Evolutionary conservation across 2,888 invertebrate species (phyloP).

Genomic region (Geotrupes spiniger): DNA sequence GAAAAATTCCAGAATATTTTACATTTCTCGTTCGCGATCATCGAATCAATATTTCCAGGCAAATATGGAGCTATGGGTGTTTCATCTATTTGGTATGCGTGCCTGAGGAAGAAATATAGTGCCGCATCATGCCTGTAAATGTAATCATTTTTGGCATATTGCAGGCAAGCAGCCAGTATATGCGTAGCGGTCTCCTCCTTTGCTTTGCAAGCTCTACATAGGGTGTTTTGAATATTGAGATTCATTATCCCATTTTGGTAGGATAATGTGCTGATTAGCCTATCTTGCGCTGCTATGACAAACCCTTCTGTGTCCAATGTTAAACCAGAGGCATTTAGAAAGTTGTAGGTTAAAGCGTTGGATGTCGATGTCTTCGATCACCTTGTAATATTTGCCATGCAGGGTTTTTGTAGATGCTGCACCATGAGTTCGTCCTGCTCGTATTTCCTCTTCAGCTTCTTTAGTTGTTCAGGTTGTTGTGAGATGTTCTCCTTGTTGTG

Average conservation of each 20-base stretch:
- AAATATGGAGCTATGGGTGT: neutral
- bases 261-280: neutral
- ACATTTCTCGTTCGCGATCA: neutral
- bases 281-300: neutral
- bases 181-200: neutral
- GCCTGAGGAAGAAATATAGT: neutral
- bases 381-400: neutral
- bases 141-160: neutral
- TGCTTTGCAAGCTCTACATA: neutral
- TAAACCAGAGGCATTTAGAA: neutral
- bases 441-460: neutral
- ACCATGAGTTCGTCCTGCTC: too few species aligned
- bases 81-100: neutral
- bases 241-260: neutral
- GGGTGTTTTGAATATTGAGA: neutral
- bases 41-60: neutral
- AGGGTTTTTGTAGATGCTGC: neutral
- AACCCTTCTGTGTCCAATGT: neutral
- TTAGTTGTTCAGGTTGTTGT: neutral
- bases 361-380: neutral
- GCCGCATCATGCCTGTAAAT: neutral
- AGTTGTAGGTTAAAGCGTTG: too few species aligned
- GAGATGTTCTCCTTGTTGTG: too few species aligned
- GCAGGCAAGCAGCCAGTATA: neutral
- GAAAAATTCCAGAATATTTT: slow-evolving; percentile 4